Conservation (phyloP, 1,140 invertebrate genomes). For the Drosophila sucinea region DNA sequence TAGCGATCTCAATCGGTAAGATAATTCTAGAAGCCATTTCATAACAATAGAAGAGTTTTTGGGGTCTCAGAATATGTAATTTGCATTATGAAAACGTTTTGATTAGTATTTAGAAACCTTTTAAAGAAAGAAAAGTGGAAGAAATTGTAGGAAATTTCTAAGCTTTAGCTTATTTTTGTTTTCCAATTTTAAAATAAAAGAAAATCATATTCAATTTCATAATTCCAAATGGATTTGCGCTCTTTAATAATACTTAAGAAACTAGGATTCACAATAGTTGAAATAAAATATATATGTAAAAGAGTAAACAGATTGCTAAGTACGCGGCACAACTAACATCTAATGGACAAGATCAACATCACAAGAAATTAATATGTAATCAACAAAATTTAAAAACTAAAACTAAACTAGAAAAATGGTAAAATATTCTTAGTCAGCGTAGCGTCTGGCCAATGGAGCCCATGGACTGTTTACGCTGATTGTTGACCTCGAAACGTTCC, state of each 20-base stretch:
- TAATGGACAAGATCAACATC: constrained; percentile 75
- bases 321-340: constrained; percentile 66
- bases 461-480: constrained; percentile 79
- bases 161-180: no score
- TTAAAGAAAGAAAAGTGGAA: no score
- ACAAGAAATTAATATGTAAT: constrained; percentile 38
- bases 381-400: constrained; percentile 20
- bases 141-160: no score
- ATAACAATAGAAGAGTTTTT: no score
- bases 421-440: not conserved
- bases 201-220: not conserved
- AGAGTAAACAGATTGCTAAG: constrained; percentile 62
- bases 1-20: no score
- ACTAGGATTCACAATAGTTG: constrained; percentile 32
- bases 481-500: constrained; percentile 81
- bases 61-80: no score
- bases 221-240: constrained; percentile 27
- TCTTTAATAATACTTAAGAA: constrained; percentile 50
- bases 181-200: not conserved
- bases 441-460: constrained; percentile 69
- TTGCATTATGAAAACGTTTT: no score
- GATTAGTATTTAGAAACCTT: no score
- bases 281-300: constrained; percentile 34
- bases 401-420: not conserved
- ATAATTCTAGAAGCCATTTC: no score